A percentile compares a stretch with the other conserved stretches of the same genome.
These are phyloP conservation scores for Napeogenes sylphis DNA, from an alignment of 2,888 invertebrate genomes.

Conservation along the genomic window DNA sequence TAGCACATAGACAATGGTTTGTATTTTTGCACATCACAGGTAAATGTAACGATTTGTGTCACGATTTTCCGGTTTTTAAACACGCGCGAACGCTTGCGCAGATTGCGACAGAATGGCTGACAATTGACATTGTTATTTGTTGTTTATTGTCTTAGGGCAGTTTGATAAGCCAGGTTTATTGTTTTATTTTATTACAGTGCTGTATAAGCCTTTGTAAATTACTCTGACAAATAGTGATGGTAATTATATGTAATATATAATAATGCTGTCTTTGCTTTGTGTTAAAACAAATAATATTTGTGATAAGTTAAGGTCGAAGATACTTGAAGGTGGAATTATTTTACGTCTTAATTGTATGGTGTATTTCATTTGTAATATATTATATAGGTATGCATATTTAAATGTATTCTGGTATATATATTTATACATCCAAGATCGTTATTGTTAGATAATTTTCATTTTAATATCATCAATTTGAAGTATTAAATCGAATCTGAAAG, in stretches of 20 bases:
- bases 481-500: too few species aligned
- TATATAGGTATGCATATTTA: too few species aligned
- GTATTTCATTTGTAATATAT: too few species aligned
- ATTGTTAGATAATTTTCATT: too few species aligned
- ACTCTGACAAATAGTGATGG: conserved; percentile 9
- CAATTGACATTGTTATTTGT: conserved; percentile 15
- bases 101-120: conserved; percentile 25
- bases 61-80: conserved; percentile 35
- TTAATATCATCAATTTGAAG: too few species aligned
- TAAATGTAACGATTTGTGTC: conserved; percentile 33
- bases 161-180: conserved; percentile 33
- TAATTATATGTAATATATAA: neutral
- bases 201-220: conserved; percentile 17
- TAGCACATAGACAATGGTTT: neutral
- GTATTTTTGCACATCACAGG: conserved; percentile 17
- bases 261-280: neutral
- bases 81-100: conserved; percentile 31
- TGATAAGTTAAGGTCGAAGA: neutral
- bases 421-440: too few species aligned
- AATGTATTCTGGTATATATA: too few species aligned
- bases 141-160: conserved; percentile 24
- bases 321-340: too few species aligned
- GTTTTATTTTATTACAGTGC: conserved; percentile 26
- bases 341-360: too few species aligned
- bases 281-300: neutral